Evolutionary conservation across 2,113 vertebrate species (phyloP).

Genomic region (Mastomys natalensis): DNA sequence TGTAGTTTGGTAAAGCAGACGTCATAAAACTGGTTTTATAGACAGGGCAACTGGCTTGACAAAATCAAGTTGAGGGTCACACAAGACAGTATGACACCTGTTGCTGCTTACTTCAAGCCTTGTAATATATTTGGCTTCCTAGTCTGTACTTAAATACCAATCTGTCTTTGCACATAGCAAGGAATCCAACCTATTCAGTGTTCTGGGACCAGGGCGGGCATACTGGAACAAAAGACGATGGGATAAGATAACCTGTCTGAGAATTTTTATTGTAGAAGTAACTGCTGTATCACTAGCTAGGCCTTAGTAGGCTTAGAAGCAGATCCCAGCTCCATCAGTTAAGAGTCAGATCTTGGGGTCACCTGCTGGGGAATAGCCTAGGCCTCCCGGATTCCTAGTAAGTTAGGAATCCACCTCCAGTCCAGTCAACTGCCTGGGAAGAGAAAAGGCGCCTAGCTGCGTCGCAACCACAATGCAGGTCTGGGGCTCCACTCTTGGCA

Average conservation of each 20-base stretch:
- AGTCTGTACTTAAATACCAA: not conserved
- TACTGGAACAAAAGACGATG: not conserved
- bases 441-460: not conserved
- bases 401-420: not conserved
- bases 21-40: constrained; percentile 38
- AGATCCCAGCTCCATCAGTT: too few relatives aligned
- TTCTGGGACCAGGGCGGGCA: too few relatives aligned
- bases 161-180: not conserved
- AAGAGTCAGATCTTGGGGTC: not conserved
- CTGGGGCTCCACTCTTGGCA: not conserved
- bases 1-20: not conserved
- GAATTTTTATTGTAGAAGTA: not conserved
- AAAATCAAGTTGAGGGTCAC: not conserved
- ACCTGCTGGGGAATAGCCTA: not conserved
- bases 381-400: not conserved
- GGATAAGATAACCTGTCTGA: not conserved
- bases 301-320: not conserved
- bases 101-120: not conserved
- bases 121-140: not conserved
- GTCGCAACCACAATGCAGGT: not conserved
- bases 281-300: not conserved
- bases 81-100: not conserved
- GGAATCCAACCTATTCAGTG: not conserved
- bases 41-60: not conserved
- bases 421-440: too few relatives aligned